These are phyloP conservation scores for Troilus luridus DNA, from an alignment of 2,888 invertebrate genomes.

Conservation along the genomic window DNA sequence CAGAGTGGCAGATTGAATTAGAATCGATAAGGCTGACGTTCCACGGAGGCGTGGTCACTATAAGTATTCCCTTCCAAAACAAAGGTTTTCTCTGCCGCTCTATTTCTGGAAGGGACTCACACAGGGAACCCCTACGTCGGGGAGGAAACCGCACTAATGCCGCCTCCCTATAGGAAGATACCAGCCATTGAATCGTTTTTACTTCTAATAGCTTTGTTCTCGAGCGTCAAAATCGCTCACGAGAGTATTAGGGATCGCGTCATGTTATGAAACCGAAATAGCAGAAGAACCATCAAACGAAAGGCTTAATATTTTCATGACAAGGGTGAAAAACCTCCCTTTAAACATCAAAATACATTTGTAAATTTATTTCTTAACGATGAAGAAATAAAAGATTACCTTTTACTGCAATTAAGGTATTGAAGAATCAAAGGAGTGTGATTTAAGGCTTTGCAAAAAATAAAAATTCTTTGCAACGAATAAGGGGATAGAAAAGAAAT, in stretches of 20 bases:
- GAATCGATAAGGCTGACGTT: constrained; percentile 31
- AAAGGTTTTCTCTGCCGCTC: background rate
- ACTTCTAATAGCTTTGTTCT: background rate
- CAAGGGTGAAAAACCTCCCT: too few species aligned
- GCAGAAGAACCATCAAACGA: too few species aligned
- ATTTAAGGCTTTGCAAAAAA: too few species aligned
- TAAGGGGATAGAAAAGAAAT: too few species aligned
- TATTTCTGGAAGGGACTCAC: background rate
- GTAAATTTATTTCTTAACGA: too few species aligned
- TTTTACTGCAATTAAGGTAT: too few species aligned
- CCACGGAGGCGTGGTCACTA: constrained; percentile 9
- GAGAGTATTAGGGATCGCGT: background rate
- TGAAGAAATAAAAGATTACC: too few species aligned
- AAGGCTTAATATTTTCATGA: too few species aligned
- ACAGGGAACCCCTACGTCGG: background rate
- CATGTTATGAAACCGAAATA: too few species aligned
- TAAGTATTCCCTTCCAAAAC: constrained; percentile 32
- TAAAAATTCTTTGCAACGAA: too few species aligned
- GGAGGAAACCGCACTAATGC: background rate
- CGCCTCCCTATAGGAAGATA: background rate
- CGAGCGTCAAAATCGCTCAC: background rate
- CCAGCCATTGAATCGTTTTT: background rate
- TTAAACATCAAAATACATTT: too few species aligned
- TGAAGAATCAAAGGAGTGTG: too few species aligned
- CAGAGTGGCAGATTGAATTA: constrained; percentile 18